A percentile compares a stretch with the other conserved stretches of the same genome.
phyloP scores from a whole-genome alignment of 2,888 invertebrate genomes.

The Plebejus argus region DNA sequence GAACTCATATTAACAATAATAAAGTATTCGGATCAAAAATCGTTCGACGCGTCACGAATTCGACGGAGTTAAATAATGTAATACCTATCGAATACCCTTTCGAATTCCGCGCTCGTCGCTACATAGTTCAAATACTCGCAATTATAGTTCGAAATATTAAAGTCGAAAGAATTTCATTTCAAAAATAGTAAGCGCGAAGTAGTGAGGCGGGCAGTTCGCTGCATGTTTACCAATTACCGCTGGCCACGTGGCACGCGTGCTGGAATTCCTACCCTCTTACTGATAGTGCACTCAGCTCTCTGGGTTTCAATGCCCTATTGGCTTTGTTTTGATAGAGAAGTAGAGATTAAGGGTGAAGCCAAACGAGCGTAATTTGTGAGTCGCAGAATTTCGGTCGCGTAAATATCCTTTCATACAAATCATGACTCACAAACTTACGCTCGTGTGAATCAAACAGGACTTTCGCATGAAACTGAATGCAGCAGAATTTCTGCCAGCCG shows the following conservation, averaged over 20 bases:
- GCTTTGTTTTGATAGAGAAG: not conserved
- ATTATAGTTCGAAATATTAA: constrained; percentile 67
- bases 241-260: constrained; percentile 45
- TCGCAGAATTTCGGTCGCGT: too few relatives aligned
- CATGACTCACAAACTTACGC: too few relatives aligned
- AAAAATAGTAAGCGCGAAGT: constrained; percentile 59
- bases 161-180: constrained; percentile 73
- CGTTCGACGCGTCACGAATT: constrained; percentile 46
- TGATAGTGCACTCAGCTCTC: constrained; percentile 55
- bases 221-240: constrained; percentile 71
- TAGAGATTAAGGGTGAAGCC: not conserved
- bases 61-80: constrained; percentile 66
- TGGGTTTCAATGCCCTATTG: not conserved
- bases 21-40: not conserved
- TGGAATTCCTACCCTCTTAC: constrained; percentile 50
- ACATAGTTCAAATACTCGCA: constrained; percentile 55
- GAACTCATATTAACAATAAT: not conserved
- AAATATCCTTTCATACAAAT: too few relatives aligned
- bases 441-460: too few relatives aligned
- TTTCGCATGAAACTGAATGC: too few relatives aligned
- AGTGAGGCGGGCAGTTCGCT: constrained; percentile 56
- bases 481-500: too few relatives aligned
- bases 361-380: too few relatives aligned
- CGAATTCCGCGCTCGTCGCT: constrained; percentile 57
- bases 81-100: constrained; percentile 67